Evolutionary conservation across 2,113 vertebrate genomes (phyloP), one percentile per base, ranked within the genome.

Genomic region (Lanius ludovicianus): DNA sequence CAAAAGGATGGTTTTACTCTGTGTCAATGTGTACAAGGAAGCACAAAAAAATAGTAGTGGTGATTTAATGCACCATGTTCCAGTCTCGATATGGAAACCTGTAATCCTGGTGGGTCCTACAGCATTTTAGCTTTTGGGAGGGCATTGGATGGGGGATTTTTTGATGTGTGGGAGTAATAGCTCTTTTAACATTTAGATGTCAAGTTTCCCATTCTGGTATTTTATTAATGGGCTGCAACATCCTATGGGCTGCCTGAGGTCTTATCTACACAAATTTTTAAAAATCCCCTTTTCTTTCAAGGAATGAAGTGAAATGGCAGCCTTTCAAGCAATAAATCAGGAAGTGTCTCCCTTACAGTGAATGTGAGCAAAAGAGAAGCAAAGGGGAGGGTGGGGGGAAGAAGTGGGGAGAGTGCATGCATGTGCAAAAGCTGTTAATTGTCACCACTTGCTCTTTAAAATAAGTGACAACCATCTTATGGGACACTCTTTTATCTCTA

Each of bases 131-230:
- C 17, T 79, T 90, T 83, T 33, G 41, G 10, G 5, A 77, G 8
- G 12, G 33, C 30, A 50, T 5, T 2, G 4, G n/a, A 15, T 13
- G 3, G 6, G 4, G 1, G 0, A 1, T 8, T 59, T 69, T 80
- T 23, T 4, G 14, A 44, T 18, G 23, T 13, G 2, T 50, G 18
- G 11, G 14, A 77, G 8, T 22, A 82, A 70, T 23, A 79, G 3
- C 6, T 87, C 31, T 76, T 90, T 86, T 57, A 69, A 46, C 56
- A 78, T 62, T 91, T 65, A 75, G 35, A 78, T 47, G n/a, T 52
- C 28, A 85, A 35, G 11, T 84, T 84, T 17, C 16, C 4, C 14
- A 18, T 82, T 89, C 57, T 69, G 41, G 15, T 86, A 70, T 75
- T 85, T 89, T 24, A 67, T 87, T 85, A 6, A 13, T 33, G 41